These are phyloP conservation scores for Sapajus apella DNA, from an alignment of 2,113 vertebrate genomes.

Conservation along the genomic window DNA sequence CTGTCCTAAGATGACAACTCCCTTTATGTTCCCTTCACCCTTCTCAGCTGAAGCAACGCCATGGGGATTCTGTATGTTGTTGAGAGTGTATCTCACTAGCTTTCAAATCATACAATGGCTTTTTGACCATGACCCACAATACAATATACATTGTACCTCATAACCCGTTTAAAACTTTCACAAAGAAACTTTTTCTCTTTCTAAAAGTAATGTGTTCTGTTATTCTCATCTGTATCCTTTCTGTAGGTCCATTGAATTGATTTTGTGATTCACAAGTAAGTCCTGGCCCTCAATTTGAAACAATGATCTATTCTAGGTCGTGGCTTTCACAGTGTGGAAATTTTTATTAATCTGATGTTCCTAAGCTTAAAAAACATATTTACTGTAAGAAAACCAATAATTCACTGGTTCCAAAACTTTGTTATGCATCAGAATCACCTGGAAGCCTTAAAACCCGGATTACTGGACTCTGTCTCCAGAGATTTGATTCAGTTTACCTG, in stretches of 20 bases:
- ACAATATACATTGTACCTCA: not conserved
- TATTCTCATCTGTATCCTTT: not conserved
- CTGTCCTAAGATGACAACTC: not conserved
- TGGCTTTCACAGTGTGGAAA: not conserved
- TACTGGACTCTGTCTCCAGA: not conserved
- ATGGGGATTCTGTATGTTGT: not conserved
- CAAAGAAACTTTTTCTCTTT: not conserved
- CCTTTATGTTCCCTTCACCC: fast-evolving
- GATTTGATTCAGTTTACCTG: not conserved
- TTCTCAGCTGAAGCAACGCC: not conserved
- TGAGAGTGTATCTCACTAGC: not conserved
- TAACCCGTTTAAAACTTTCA: not conserved
- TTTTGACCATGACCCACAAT: not conserved
- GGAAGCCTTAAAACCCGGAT: not conserved
- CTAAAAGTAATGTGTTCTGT: not conserved
- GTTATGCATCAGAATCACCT: not conserved
- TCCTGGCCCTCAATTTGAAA: not conserved
- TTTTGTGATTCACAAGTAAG: not conserved
- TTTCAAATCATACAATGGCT: not conserved
- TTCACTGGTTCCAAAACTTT: not conserved
- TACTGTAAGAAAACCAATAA: not conserved
- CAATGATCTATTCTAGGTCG: not conserved
- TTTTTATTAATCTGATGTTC: not conserved
- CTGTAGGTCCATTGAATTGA: not conserved
- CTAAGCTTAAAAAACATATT: not conserved